A percentile compares a stretch with the other conserved stretches of the same genome.
Conservation (phyloP, 2,113 vertebrate species). For the Aleadryas rufinucha region DNA sequence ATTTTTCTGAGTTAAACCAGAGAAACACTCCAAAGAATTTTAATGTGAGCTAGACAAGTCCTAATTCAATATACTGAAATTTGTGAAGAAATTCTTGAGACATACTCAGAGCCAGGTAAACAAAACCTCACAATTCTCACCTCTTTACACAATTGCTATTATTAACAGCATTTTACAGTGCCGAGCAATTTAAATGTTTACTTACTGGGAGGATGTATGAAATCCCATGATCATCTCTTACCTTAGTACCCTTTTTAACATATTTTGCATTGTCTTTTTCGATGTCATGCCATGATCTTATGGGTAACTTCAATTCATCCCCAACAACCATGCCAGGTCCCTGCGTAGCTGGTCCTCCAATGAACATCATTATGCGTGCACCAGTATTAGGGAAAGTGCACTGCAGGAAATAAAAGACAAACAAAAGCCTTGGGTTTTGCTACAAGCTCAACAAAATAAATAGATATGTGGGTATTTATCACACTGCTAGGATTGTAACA, state of each 20-base stretch:
- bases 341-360: constrained; percentile 94
- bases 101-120: background rate
- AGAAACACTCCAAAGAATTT: background rate
- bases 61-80: background rate
- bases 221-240: constrained; percentile 44
- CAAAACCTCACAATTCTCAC: background rate
- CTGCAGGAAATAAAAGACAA: constrained; percentile 63
- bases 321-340: constrained; percentile 98
- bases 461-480: background rate
- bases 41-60: background rate
- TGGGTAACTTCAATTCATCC: constrained; percentile 92
- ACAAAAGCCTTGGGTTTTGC: background rate
- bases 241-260: constrained; percentile 97
- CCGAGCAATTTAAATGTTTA: background rate
- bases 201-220: background rate
- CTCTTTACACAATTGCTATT: background rate
- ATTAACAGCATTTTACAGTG: background rate
- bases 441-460: background rate
- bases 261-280: constrained; percentile 99
- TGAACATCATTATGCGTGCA: constrained; percentile 94
- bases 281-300: constrained; percentile 97
- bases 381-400: constrained; percentile 97
- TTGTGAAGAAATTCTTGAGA: background rate
- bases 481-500: background rate
- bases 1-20: background rate